Base-by-base conservation (phyloP, 2,797 vertebrate genomes). In the Allobates femoralis region DNA sequence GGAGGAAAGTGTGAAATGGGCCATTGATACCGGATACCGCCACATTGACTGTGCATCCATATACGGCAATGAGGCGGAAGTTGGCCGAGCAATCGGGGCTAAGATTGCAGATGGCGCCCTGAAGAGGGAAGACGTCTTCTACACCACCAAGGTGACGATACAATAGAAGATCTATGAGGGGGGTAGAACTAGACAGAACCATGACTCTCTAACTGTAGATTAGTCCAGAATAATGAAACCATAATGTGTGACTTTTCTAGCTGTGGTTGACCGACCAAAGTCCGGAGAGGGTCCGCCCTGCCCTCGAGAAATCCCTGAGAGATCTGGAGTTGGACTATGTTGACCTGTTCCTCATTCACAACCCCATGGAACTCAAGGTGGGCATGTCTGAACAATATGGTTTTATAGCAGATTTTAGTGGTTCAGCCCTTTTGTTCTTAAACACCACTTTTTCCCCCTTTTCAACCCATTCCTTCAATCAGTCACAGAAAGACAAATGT, bases 261-360 rank as follows among this genome's bases (percentile, higher is more conserved):
- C 69, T 91, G 15, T 92, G 90, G 90, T 5, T 0, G 67, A 91
- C 91, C 11, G 90, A 89, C 67, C 37, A 85, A 10, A 26, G 10
- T 16, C 90, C 90, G 2, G 84, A 89, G 41, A n/a, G 89, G 50
- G 90, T 91, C 32, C 79, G 5, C n/a, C 51, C 69, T 32, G 58
- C 73, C 21, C 37, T 91, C 64, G 89, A 90, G 64, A 87, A 56
- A 30, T 91, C 90, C 2, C 66, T 91, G 88, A 89, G 87, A 79
- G 79, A 79, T 15, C 87, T 91, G 23, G 34, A 79, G 26, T 30
- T 91, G 85, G 87, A 89, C 37, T 90, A 90, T 6, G 81, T 90
- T 19, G 91, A 92, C 66, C 87, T 91, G 1, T 91, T 89, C 51
- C 18, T 92, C 32, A 87, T 91, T 2, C 90, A 92, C 78, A 0